Percentiles rank a stretch among this genome's conserved stretches.
phyloP scores from a whole-genome alignment of 1,140 invertebrate species.

The Anoplolepis gracilipes region DNA sequence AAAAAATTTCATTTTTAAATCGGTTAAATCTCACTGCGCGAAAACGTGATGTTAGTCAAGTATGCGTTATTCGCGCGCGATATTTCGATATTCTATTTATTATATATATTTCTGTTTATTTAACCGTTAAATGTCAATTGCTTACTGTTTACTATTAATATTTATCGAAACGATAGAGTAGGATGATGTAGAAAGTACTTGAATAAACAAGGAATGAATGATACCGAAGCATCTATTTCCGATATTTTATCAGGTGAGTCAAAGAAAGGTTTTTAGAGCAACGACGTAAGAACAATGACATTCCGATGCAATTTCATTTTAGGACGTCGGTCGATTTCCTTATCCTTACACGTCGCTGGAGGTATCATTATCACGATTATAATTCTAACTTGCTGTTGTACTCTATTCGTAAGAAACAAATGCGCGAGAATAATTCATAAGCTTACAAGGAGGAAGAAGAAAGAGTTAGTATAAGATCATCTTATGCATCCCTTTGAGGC shows the following conservation, averaged over 20 bases:
- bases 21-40: background rate
- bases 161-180: background rate
- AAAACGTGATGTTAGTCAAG: slow-evolving; percentile 20
- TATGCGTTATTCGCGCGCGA: slow-evolving; percentile 2
- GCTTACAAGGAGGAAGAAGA: slow-evolving; percentile 59
- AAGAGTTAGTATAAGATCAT: slow-evolving; percentile 57
- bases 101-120: background rate
- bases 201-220: slow-evolving; percentile 34
- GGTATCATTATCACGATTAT: slow-evolving; percentile 64
- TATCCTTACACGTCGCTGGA: slow-evolving; percentile 54
- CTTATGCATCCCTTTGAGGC: no score
- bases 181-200: background rate
- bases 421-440: slow-evolving; percentile 67
- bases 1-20: background rate
- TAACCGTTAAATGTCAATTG: slow-evolving; percentile 32
- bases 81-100: slow-evolving; percentile 10
- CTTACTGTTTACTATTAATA: background rate
- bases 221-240: background rate
- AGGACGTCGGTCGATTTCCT: slow-evolving; percentile 12
- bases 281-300: background rate
- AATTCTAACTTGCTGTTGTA: slow-evolving; percentile 78
- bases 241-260: slow-evolving; percentile 44
- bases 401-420: slow-evolving; percentile 75
- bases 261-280: background rate
- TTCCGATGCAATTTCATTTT: background rate